Evolutionary conservation across 2,888 invertebrate genomes (phyloP).

Genomic region (Tolmerus cingulatus): DNA sequence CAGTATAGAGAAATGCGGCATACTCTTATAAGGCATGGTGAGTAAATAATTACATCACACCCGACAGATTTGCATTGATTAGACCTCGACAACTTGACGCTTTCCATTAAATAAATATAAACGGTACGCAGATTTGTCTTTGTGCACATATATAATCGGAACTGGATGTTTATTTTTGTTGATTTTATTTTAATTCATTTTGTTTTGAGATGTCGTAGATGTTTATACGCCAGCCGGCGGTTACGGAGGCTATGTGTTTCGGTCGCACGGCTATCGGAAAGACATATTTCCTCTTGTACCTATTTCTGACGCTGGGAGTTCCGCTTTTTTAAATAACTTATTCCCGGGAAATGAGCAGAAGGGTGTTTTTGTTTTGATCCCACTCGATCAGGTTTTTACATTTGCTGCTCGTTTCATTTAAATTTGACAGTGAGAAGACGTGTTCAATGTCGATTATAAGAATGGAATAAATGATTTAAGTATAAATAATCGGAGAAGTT

Average conservation of each 20-base stretch:
- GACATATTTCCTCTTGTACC: background rate
- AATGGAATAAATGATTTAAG: background rate
- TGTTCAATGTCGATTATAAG: background rate
- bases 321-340: background rate
- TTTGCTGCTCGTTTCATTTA: background rate
- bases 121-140: background rate
- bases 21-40: background rate
- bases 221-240: background rate
- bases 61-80: background rate
- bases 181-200: conserved; percentile 15
- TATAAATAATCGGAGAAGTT: background rate
- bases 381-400: background rate
- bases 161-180: background rate
- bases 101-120: conserved; percentile 1
- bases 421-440: background rate
- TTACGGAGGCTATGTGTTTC: background rate
- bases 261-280: background rate
- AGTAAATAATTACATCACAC: conserved; percentile 19
- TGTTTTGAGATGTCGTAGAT: background rate
- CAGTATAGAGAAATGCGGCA: background rate
- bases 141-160: background rate
- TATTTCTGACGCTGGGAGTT: background rate
- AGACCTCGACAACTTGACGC: conserved; percentile 15
- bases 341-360: background rate
- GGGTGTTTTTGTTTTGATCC: background rate